Conservation (phyloP, 2,797 vertebrate genomes). For the Scomberomorus guttatus region DNA sequence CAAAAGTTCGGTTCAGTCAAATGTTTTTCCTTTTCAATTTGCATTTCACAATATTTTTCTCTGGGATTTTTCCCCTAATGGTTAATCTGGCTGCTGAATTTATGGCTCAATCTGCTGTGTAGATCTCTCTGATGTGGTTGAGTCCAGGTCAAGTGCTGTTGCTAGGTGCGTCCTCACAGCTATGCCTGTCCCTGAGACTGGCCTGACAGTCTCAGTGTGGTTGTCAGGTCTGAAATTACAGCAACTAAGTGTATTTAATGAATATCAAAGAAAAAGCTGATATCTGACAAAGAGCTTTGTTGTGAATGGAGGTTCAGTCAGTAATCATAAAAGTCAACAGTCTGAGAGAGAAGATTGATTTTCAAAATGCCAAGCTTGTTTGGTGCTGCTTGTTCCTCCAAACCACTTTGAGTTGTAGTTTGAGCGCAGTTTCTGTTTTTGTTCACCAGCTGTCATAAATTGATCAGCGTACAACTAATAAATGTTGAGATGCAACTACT, state of each 20-base stretch:
- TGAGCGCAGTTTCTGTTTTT: not conserved
- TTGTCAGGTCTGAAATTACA: slow-evolving; percentile 4
- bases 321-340: not conserved
- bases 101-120: slow-evolving; percentile 24
- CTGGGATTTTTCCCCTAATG: slow-evolving; percentile 1
- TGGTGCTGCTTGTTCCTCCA: not conserved
- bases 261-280: slow-evolving; percentile 11
- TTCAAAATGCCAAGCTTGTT: not conserved
- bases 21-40: not conserved
- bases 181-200: slow-evolving; percentile 27
- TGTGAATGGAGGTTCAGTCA: not conserved
- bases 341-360: not conserved
- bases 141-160: slow-evolving; percentile 66
- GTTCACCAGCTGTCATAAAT: not conserved
- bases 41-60: not conserved
- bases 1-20: not conserved
- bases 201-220: not conserved
- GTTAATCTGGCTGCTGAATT: slow-evolving; percentile 25
- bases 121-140: slow-evolving; percentile 51
- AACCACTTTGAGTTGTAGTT: not conserved
- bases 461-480: not conserved
- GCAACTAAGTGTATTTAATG: not conserved
- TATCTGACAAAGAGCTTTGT: not conserved
- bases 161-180: slow-evolving; percentile 46
- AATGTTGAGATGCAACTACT: not conserved